Evolutionary conservation across 2,888 invertebrate species (phyloP).

Genomic region (Lasius fuliginosus): DNA sequence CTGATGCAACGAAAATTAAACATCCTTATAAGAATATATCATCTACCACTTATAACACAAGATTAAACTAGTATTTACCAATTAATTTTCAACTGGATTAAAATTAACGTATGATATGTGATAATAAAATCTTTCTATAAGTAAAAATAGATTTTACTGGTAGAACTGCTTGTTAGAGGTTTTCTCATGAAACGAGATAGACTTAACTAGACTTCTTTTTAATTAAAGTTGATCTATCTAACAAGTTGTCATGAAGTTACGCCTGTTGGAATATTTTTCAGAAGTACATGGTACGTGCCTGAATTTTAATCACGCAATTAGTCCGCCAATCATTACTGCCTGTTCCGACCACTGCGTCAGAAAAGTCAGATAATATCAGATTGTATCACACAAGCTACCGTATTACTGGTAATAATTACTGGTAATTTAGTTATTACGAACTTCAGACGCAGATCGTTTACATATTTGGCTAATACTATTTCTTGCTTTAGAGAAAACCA

Average conservation of each 20-base stretch:
- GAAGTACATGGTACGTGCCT: slow-evolving; percentile 52
- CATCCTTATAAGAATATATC: slow-evolving; percentile 28
- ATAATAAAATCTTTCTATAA: slow-evolving; percentile 18
- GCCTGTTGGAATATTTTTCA: slow-evolving; percentile 23
- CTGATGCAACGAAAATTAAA: slow-evolving; percentile 46
- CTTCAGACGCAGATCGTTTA: slow-evolving; percentile 54
- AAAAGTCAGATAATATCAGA: slow-evolving; percentile 69
- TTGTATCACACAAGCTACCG: slow-evolving; percentile 68
- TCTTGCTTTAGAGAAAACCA: not conserved
- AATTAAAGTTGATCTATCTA: slow-evolving; percentile 22
- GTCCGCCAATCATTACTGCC: slow-evolving; percentile 66
- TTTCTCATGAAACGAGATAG: not conserved
- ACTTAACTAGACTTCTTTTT: slow-evolving; percentile 30
- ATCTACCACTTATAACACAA: slow-evolving; percentile 15
- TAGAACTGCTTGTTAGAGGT: not conserved
- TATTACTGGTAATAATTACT: slow-evolving; percentile 57
- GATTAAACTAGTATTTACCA: not conserved
- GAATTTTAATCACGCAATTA: slow-evolving; percentile 76
- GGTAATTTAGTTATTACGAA: slow-evolving; percentile 59
- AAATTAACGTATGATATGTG: slow-evolving; percentile 16
- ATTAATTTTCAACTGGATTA: slow-evolving; percentile 22
- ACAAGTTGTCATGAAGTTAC: not conserved
- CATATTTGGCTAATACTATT: slow-evolving; percentile 31
- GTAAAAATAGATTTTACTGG: not conserved
- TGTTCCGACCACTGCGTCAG: slow-evolving; percentile 62